Base-by-base conservation (phyloP, 2,888 invertebrate genomes). In the Horisme vitalbata region DNA sequence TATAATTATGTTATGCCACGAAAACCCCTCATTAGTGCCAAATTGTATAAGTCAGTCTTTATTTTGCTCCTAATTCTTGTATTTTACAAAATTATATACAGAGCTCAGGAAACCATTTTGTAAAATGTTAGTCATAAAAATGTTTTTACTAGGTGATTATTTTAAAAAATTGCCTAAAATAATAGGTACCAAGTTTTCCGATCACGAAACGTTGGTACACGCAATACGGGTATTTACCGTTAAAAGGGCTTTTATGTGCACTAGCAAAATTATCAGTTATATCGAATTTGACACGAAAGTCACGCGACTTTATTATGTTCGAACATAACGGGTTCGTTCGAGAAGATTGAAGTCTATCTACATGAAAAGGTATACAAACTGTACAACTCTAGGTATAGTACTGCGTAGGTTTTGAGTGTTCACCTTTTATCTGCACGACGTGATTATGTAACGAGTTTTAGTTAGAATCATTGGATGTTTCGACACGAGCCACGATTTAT, bases 191-290 rank as follows among this genome's bases (percentile, higher is more conserved):
- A 43, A 45, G 50, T 52, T 56, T 52, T 32, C 48, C 56, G 56
- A 56, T 54, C 59, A 59, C 56, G 58, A 41, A 53, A 39, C 36
- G 24, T 48, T 11, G 31, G 46, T 28, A 41, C 56, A 59, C 59
- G 59, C 59, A 56, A 59, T 51, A 52, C 48, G 33, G 46, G 48
- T 59, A 59, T 56, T 59, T 59, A 59, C 52, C 50, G 54, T 54
- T 56, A 59, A 59, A 59, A 52, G 54, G 50, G 44, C 51, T 59
- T 59, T 59, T 54, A 56, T 56, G 59, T 56, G 54, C 46, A 55
- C 50, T 46, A 37, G 58, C 50, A 48, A 58, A 56, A 34, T 34
- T 55, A 56, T 59, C 52, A 54, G 50, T 52, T 50, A 51, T 43
- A 43, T 54, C 53, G 41, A 53, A 50, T 56, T 54, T 54, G 56